phyloP scores from a whole-genome alignment of 2,888 invertebrate species.

The Litoditis marina region DNA sequence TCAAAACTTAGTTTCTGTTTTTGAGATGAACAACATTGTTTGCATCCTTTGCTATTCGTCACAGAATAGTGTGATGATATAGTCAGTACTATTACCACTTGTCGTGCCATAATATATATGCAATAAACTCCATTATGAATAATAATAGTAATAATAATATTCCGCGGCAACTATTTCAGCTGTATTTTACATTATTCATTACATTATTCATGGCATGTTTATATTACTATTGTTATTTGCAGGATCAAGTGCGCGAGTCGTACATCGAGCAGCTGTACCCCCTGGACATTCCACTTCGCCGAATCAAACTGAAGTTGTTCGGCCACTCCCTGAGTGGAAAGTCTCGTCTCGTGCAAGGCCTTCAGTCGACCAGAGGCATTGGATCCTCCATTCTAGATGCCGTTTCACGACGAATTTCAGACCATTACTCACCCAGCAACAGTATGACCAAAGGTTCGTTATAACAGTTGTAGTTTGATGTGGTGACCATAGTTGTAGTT shows the following conservation, averaged over 20 bases:
- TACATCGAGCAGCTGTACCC: conserved; percentile 69
- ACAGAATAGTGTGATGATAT: too few species aligned
- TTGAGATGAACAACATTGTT: neutral
- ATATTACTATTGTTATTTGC: conserved; percentile 13
- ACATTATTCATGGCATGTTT: too few species aligned
- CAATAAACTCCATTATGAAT: too few species aligned
- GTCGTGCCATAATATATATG: too few species aligned
- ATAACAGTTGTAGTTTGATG: too few species aligned
- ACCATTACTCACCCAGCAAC: conserved; percentile 44
- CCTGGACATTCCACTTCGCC: conserved; percentile 60
- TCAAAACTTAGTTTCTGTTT: neutral
- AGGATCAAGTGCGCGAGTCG: conserved; percentile 64
- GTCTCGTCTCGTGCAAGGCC: conserved; percentile 36
- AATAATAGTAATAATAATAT: too few species aligned
- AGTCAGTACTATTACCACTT: too few species aligned
- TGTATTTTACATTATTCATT: too few species aligned
- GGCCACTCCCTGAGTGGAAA: conserved; percentile 70
- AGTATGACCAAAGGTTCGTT: conserved; percentile 21
- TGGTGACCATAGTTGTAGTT: too few species aligned
- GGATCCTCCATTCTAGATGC: conserved; percentile 50
- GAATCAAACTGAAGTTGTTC: conserved; percentile 73
- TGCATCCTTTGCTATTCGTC: too few species aligned
- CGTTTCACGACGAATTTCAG: conserved; percentile 56
- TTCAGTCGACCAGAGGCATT: conserved; percentile 38
- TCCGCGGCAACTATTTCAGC: too few species aligned